Conservation (phyloP, 2,888 invertebrate species). For the Antheraea assamensis region DNA sequence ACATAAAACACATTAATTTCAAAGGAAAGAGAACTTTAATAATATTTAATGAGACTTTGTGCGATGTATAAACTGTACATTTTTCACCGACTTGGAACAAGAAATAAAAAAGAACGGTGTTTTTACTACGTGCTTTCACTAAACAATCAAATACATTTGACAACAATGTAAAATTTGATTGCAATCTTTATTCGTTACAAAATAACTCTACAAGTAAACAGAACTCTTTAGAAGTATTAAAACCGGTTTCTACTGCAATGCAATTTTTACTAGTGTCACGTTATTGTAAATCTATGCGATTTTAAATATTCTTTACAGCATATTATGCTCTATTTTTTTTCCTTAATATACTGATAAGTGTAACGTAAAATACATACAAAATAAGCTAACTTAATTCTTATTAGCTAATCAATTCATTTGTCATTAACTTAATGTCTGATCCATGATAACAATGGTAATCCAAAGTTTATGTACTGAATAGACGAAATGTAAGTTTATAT, state of each 20-base stretch:
- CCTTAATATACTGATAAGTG: too few relatives aligned
- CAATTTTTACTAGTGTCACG: not conserved
- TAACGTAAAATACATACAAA: too few relatives aligned
- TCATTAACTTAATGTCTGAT: too few relatives aligned
- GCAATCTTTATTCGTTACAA: constrained; percentile 4
- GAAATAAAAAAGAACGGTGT: not conserved
- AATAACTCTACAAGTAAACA: not conserved
- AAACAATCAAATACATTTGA: not conserved
- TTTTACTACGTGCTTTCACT: not conserved
- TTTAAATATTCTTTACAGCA: not conserved
- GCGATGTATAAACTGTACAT: not conserved
- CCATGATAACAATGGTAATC: too few relatives aligned
- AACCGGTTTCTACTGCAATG: not conserved
- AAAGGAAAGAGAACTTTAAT: not conserved
- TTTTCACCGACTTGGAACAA: not conserved
- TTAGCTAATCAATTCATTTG: too few relatives aligned
- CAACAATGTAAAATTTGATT: not conserved
- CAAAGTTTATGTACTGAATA: too few relatives aligned
- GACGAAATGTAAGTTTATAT: too few relatives aligned
- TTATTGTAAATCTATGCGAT: not conserved
- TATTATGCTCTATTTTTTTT: too few relatives aligned
- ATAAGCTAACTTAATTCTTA: too few relatives aligned
- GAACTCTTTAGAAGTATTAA: not conserved
- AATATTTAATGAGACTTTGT: constrained; percentile 5
- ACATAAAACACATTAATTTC: not conserved